A percentile compares a stretch with the other conserved stretches of the same genome.
These are phyloP conservation scores for Leptobrachium leishanense DNA, from an alignment of 2,113 vertebrate genomes.

Conservation along the genomic window DNA sequence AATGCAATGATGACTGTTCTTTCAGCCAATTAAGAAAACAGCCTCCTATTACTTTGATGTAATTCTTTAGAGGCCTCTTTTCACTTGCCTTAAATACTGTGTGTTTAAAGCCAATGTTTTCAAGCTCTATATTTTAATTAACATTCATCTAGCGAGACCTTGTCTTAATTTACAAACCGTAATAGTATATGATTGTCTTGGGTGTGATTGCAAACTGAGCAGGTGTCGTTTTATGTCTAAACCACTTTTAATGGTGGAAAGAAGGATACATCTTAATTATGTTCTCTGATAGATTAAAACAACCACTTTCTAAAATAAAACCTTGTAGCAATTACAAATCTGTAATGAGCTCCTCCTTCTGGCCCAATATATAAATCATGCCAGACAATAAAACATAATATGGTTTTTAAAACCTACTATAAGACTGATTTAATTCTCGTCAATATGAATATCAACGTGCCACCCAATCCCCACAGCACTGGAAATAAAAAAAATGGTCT, in stretches of 20 bases:
- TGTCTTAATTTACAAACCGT: background rate
- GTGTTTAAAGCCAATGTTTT: background rate
- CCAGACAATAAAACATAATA: too few relatives aligned
- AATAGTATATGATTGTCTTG: background rate
- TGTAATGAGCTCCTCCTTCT: too few relatives aligned
- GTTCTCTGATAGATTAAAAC: background rate
- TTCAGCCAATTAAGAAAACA: background rate
- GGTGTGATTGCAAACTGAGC: background rate
- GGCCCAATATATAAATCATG: too few relatives aligned
- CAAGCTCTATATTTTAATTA: background rate
- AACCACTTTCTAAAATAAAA: background rate
- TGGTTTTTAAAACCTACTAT: too few relatives aligned
- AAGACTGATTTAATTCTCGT: too few relatives aligned
- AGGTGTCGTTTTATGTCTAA: background rate
- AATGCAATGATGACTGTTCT: too few relatives aligned
- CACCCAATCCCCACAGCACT: too few relatives aligned
- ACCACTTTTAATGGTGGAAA: background rate
- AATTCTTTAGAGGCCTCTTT: too few relatives aligned
- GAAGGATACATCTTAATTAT: constrained; percentile 7
- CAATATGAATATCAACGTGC: too few relatives aligned
- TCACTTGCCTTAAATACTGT: background rate
- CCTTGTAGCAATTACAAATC: too few relatives aligned
- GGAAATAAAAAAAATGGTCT: too few relatives aligned
- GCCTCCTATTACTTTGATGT: background rate
- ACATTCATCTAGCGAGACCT: background rate